Base-by-base conservation (phyloP, 2,888 invertebrate genomes). In the Pseudococcus jackbeardsleyi region DNA sequence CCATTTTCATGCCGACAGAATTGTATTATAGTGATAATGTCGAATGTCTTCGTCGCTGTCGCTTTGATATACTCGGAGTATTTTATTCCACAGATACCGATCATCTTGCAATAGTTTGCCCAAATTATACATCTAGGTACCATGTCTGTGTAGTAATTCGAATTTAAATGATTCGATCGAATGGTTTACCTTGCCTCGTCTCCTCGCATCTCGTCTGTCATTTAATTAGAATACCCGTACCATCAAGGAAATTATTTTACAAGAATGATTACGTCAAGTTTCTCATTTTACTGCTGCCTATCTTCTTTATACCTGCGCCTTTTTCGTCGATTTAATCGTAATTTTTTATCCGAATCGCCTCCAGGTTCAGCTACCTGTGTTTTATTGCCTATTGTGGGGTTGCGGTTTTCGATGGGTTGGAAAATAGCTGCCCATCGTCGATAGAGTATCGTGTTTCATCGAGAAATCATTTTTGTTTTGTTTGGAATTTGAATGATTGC, bases 1-100 rank as follows among this genome's bases (percentile, higher is more conserved):
- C 59, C 59, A 59, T 59, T 79, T 79, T 46, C 42, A 19, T 42
- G 42, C 79, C 79, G 79, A 79, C 79, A 79, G 79, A 79, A 79
- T 19, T 46, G 79, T 79, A 1, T 42, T 79, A 79, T 54, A 1
- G 17, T 1, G 9, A 42, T 79, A 19, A 26, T 39, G 79, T 42
- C 79, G 17, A 15, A 79, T 79, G 26, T 33, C 26, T 33, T 33
- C 26, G 79, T 79, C n/a, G 79, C 0, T 72, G 33, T 72, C 9
- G 46, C n/a, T 79, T 42, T 79, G 77, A 77, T 17, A 77, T 33
- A n/a, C n/a, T n/a, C n/a, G n/a, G n/a, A 33, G 26, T 77, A 77
- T 77, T 33, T 77, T 39, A 77, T 50, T 4, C 22, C 6, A 1
- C 33, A 72, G 26, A 72, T 26, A 64, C 33, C 79, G 9, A 77